Conservation (phyloP, 2,888 invertebrate genomes). For the Lumbricus terrestris region DNA sequence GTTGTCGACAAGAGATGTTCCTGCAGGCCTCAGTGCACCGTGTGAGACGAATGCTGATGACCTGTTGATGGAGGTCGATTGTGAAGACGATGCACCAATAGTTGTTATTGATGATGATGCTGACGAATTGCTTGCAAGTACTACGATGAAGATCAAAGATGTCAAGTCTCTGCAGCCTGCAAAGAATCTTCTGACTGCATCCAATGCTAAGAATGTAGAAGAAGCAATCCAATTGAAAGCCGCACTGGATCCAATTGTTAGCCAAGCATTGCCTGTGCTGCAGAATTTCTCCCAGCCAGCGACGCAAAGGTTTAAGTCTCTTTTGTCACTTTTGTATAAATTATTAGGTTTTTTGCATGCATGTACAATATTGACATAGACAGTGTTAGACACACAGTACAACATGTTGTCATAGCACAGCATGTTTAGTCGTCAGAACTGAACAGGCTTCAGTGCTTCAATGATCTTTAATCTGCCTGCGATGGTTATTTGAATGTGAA, state of each 20-base stretch:
- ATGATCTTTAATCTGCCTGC: not conserved
- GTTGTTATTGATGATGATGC: not conserved
- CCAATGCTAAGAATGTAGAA: not conserved
- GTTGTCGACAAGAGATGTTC: not conserved
- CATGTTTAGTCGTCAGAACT: not conserved
- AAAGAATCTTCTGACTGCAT: not conserved
- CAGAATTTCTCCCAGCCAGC: not conserved
- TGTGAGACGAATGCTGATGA: not conserved
- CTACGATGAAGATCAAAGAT: not conserved
- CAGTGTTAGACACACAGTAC: not conserved
- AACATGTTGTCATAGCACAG: not conserved
- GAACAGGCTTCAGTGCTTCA: not conserved
- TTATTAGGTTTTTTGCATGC: too few species aligned
- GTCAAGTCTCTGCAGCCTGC: constrained; percentile 4
- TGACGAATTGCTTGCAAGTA: not conserved
- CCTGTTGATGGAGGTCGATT: constrained; percentile 7
- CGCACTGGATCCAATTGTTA: not conserved
- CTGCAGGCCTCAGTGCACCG: not conserved
- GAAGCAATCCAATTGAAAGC: not conserved
- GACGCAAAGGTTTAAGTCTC: not conserved
- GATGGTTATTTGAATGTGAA: not conserved
- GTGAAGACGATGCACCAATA: not conserved
- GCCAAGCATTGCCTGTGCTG: not conserved
- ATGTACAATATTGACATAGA: not conserved
- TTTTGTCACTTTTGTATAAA: not conserved